Evolutionary conservation across 2,113 vertebrate genomes (phyloP).

Genomic region (Antechinus flavipes): DNA sequence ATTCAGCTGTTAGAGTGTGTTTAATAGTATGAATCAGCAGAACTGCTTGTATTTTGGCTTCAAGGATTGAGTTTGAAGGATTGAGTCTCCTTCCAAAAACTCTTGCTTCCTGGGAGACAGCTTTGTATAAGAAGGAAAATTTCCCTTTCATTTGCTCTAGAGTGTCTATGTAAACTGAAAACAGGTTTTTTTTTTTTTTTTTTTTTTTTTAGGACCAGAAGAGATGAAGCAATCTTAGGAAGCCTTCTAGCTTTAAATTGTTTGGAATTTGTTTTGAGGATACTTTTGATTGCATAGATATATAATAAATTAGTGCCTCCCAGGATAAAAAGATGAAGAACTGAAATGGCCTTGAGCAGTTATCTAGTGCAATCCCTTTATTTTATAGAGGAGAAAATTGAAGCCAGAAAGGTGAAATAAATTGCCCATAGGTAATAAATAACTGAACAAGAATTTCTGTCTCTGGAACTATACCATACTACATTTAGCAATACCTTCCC

Average conservation of each 20-base stretch:
- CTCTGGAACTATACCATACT: neutral
- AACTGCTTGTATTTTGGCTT: neutral
- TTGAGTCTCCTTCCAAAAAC: slow-evolving; percentile 5
- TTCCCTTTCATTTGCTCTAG: neutral
- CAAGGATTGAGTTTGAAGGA: neutral
- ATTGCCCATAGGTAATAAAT: neutral
- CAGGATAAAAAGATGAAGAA: neutral
- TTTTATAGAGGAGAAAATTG: neutral
- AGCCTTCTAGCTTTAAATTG: neutral
- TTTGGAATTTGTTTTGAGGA: neutral
- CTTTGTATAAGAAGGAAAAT: slow-evolving; percentile 15
- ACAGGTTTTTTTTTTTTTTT: too few relatives aligned
- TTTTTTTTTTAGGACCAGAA: slow-evolving; percentile 24
- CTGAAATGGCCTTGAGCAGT: neutral
- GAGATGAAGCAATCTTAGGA: slow-evolving; percentile 50
- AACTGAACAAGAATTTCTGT: neutral
- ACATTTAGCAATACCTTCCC: neutral
- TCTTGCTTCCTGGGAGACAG: slow-evolving; percentile 57
- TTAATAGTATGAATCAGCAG: slow-evolving; percentile 8
- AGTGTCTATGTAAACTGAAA: neutral
- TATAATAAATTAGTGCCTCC: neutral
- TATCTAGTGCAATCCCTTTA: neutral
- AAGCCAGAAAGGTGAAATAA: neutral
- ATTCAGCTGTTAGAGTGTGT: neutral
- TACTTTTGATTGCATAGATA: neutral